These are phyloP conservation scores for Micrasema minimum DNA, from an alignment of 1,140 invertebrate species.

Conservation along the genomic window DNA sequence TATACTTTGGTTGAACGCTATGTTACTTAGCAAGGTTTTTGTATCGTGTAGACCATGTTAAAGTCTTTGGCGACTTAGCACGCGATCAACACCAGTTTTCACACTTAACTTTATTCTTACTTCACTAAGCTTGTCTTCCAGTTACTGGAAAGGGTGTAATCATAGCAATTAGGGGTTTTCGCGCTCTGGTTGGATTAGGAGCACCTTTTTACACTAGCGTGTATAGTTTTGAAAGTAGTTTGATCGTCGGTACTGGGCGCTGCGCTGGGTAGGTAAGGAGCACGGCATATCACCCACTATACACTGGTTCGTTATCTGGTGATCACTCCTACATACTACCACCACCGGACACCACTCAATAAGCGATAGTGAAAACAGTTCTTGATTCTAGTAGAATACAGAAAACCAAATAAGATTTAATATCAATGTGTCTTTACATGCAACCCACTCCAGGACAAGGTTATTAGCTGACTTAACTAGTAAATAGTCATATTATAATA, in stretches of 20 bases:
- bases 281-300: constrained; percentile 27
- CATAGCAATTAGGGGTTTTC: not conserved
- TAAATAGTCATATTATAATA: no score
- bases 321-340: constrained; percentile 14
- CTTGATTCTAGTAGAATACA: no score
- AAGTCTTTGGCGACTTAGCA: constrained; percentile 31
- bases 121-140: constrained; percentile 24
- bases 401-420: no score
- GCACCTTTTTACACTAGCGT: no score
- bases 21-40: not conserved
- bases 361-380: constrained; percentile 9
- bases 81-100: constrained; percentile 34
- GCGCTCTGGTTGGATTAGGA: not conserved
- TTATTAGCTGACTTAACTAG: no score
- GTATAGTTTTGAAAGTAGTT: constrained; percentile 21
- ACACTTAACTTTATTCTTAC: constrained; percentile 22
- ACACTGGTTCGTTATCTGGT: constrained; percentile 17
- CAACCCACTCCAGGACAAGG: no score
- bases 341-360: constrained; percentile 30
- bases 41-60: constrained; percentile 44
- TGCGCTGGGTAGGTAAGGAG: constrained; percentile 1
- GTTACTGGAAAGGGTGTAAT: not conserved
- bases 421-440: no score
- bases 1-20: not conserved
- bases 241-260: not conserved